These are phyloP conservation scores for Agriotes lineatus DNA, from an alignment of 2,888 invertebrate species.

Conservation along the genomic window DNA sequence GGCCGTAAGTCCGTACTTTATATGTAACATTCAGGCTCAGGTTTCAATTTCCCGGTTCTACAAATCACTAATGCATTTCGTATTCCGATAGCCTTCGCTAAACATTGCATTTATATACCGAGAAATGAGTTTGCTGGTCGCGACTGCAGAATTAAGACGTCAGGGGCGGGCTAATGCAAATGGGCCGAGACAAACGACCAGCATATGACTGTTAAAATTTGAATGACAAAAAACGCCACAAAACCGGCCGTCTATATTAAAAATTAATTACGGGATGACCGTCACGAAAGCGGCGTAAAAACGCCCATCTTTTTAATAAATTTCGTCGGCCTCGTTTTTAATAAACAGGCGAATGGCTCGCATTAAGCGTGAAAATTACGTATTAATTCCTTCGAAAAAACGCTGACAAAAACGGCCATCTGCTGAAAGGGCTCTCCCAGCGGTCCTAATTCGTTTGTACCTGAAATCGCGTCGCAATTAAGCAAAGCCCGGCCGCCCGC, in stretches of 20 bases:
- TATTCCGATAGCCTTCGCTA: slow-evolving; percentile 35
- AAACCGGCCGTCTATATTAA: slow-evolving; percentile 31
- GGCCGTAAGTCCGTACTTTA: slow-evolving; percentile 21
- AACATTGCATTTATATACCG: slow-evolving; percentile 37
- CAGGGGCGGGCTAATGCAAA: slow-evolving; percentile 9
- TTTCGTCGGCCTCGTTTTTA: slow-evolving; percentile 35
- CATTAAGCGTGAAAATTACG: slow-evolving; percentile 45
- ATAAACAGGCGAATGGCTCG: slow-evolving; percentile 37
- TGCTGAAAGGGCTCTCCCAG: slow-evolving; percentile 26
- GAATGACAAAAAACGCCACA: slow-evolving; percentile 29
- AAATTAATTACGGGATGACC: slow-evolving; percentile 39
- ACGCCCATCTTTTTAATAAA: slow-evolving; percentile 40
- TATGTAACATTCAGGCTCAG: slow-evolving; percentile 35
- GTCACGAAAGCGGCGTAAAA: slow-evolving; percentile 38
- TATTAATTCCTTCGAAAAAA: slow-evolving; percentile 41
- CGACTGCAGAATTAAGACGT: slow-evolving; percentile 16
- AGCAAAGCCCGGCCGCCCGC: slow-evolving; percentile 13
- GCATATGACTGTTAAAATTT: slow-evolving; percentile 24
- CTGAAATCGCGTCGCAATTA: slow-evolving; percentile 31
- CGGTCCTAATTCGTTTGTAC: slow-evolving; percentile 34
- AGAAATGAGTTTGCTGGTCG: slow-evolving; percentile 18
- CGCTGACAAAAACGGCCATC: slow-evolving; percentile 35
- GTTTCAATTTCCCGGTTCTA: slow-evolving; percentile 42
- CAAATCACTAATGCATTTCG: slow-evolving; percentile 38
- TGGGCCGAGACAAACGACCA: slow-evolving; percentile 9